Evolutionary conservation across 1,140 invertebrate genomes (phyloP), one percentile per base, ranked within the genome.

Genomic region (Drosophila pruinosa): DNA sequence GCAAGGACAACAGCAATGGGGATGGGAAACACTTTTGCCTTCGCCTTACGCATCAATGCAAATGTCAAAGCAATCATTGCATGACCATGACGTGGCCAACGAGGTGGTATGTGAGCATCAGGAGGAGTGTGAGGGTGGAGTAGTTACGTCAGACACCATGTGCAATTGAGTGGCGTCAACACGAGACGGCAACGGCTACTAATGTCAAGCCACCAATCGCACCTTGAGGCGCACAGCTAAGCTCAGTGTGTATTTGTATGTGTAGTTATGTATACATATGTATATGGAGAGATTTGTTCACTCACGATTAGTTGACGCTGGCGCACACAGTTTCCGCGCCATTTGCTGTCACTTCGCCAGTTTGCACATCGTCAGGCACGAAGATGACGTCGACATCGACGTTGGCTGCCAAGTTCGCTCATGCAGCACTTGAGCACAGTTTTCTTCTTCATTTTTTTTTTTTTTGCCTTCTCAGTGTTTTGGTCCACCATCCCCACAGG

Each of bases 201-300:
- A 31, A 56, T 24, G 15, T 6, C 36, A 15, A 22, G 41, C 39
- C 53, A 56, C 31, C 31, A 34, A 34, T 34, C 31, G n/a, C 64
- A 69, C 57, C 69, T 72, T 56, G 17, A 39, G 43, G 17, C 17
- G 19, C 43, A 36, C 28, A 47, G 26, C 10, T 21, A 39, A 7
- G 15, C n/a, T 26, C 5, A 58, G 41, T 47, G 98, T 26, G 22
- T n/a, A n/a, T 36, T 5, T 61, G 14, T 61, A 12, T 41, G 10
- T 45, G 12, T 56, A 15, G 10, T 4, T 28, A 19, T 97, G 34
- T 61, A 98, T 67, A 24, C 17, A n/a, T 53, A 24, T 56, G 26
- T 36, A 56, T 75, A 71, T 47, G 75, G 57, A 50, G 75, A 74
- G 74, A 81, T 86, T 88, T 86, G 65, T 86, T 86, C 81, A 86